Base-by-base conservation (phyloP, 2,797 vertebrate species). In the Acipenser ruthenus region DNA sequence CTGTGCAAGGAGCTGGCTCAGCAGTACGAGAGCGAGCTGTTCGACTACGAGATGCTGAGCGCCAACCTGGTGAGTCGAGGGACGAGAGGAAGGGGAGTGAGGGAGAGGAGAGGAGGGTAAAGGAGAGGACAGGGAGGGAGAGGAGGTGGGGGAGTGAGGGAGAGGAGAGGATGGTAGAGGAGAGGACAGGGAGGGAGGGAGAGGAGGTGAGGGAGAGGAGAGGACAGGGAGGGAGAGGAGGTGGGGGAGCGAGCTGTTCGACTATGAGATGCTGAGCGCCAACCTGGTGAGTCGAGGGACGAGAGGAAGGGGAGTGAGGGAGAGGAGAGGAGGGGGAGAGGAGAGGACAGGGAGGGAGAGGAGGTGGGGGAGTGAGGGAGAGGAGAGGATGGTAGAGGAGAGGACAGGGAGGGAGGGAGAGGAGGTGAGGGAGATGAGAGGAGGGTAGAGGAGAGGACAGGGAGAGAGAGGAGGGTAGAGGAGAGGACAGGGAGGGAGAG, bases 1-100 rank as follows among this genome's bases (percentile, higher is more conserved):
- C 71, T 83, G 71, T 83, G 81, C 73, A 83, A 83, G 72, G 80
- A 83, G 70, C 76, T 83, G 73, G 80, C 81, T 0, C 80, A 79
- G 68, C 81, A 83, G 73, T 83, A 83, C 0, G 81, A 83, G 72
- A 79, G 18, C 0, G 76, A 82, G 7, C 0, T 82, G 68, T 83
- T 83, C 0, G 77, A 82, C 70, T 83, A 83, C 0, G 78, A 79
- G 48, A 76, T 80, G 75, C 77, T 83, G 68, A 83, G 81, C 5
- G 67, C 73, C 67, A 80, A 75, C 65, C 73, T 83, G 80, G 81
- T 83, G 71, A 66, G 47, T 6, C 15, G 18, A 7, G 18, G 37
- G 50, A 50, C 11, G 6, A 49, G 55, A 3, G n/a, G 50, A 23
- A 12, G 37, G 8, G 8, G 8, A 12, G 6, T 53, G 8, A 53